Conservation (phyloP, 1,140 invertebrate genomes). For the Achroia grisella region DNA sequence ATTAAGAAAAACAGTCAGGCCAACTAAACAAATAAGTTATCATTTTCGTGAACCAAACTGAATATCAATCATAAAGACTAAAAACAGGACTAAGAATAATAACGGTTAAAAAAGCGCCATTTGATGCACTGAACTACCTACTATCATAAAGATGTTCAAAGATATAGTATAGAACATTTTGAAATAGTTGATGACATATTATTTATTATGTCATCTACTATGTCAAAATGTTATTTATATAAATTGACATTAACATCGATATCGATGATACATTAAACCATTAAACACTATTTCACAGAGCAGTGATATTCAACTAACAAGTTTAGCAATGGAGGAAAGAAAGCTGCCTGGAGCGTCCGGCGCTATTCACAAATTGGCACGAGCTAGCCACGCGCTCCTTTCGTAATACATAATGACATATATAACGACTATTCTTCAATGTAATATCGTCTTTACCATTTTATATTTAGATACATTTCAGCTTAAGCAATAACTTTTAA, state of each 20-base stretch:
- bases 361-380: constrained; percentile 72
- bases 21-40: too few relatives aligned
- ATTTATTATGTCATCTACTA: too few relatives aligned
- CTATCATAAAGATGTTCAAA: too few relatives aligned
- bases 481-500: background rate
- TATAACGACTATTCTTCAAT: constrained; percentile 6
- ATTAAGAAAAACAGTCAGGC: too few relatives aligned
- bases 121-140: too few relatives aligned
- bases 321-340: constrained; percentile 70
- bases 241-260: constrained; percentile 32
- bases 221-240: too few relatives aligned
- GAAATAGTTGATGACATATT: too few relatives aligned
- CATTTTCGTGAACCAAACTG: too few relatives aligned
- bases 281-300: constrained; percentile 45
- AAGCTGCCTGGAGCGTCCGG: constrained; percentile 63
- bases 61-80: too few relatives aligned
- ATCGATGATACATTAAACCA: constrained; percentile 34
- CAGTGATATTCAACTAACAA: constrained; percentile 66
- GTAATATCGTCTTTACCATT: constrained; percentile 17
- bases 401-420: constrained; percentile 22
- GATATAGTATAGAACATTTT: too few relatives aligned
- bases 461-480: constrained; percentile 4
- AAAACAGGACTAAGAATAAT: too few relatives aligned
- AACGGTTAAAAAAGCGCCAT: too few relatives aligned
- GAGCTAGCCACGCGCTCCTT: constrained; percentile 61